Base-by-base conservation (phyloP, 1,140 invertebrate genomes). In the Monochamus saltuarius region DNA sequence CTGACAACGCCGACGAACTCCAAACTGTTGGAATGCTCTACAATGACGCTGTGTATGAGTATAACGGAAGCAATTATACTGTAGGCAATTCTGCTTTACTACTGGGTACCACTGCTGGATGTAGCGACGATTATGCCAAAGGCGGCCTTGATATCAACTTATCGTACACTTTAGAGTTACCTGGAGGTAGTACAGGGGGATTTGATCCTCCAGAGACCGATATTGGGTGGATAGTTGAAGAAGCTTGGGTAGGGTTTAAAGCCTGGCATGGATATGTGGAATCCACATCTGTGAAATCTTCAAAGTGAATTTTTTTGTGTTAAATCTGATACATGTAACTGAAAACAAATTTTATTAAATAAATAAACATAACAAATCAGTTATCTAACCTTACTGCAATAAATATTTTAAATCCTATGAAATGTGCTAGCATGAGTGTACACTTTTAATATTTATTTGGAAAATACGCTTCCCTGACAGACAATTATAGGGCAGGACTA, bases 81-180 rank as follows among this genome's bases (percentile, higher is more conserved):
- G 81, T 87, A 13, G 86, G 86, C 45, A 85, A 82, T 64, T 85
- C 85, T 1, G 84, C 85, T 2, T 78, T 79, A 46, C 78, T 85
- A 1, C 71, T 88, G 6, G 83, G 85, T 55, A 77, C 81, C 0
- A 85, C 85, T 7, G 81, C 86, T 38, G 88, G 88, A 2, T 85
- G 84, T 1, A 86, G 85, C 53, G 84, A 88, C 67, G 89, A 91
- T 66, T 91, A 83, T 73, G 86, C 85, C 0, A 87, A 83, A 64
- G 85, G 83, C 0, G 80, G 77, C 0, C 74, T 80, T 1, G 83
- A 82, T n/a, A 79, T 90, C 2, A 86, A 87, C 61, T 89, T 90
- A 55, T 81, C 88, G 1, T 95, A 89, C 68, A 87, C 89, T 2
- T 79, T 94, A 8, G 90, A 95, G 73, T 77, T 95, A 60, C 82